Evolutionary conservation across 2,888 invertebrate species (phyloP).

Genomic region (Phasia obesa): DNA sequence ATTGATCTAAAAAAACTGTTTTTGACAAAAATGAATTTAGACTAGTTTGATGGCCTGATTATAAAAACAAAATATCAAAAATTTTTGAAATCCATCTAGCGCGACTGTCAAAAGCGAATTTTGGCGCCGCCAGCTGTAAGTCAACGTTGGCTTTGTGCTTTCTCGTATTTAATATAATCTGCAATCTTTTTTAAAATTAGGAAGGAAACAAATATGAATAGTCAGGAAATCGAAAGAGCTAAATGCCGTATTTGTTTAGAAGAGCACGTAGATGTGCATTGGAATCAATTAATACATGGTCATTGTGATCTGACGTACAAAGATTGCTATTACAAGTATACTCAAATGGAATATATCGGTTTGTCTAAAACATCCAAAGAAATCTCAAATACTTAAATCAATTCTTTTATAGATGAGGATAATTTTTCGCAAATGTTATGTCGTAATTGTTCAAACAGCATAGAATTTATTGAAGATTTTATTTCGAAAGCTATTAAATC

Average conservation of each 20-base stretch:
- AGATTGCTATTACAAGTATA: constrained; percentile 59
- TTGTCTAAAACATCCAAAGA: background rate
- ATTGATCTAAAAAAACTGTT: no score
- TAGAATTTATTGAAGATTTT: constrained; percentile 32
- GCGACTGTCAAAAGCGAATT: no score
- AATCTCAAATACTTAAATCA: no score
- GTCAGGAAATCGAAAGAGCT: background rate
- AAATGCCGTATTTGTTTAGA: constrained; percentile 36
- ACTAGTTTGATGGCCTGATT: no score
- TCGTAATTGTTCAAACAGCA: constrained; percentile 23
- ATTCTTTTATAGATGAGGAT: constrained; percentile 28
- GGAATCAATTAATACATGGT: constrained; percentile 19
- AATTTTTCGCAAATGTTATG: constrained; percentile 24
- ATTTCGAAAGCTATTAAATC: constrained; percentile 31
- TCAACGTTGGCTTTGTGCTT: no score
- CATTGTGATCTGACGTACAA: constrained; percentile 19
- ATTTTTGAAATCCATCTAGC: no score
- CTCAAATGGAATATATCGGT: constrained; percentile 28
- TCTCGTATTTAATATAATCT: no score
- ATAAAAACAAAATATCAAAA: no score
- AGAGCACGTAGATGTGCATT: background rate
- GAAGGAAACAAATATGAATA: background rate
- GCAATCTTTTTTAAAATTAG: no score
- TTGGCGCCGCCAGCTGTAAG: no score
- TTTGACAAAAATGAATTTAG: no score